Conservation (phyloP, 1,140 invertebrate species). For the Heliconius nattereri region DNA sequence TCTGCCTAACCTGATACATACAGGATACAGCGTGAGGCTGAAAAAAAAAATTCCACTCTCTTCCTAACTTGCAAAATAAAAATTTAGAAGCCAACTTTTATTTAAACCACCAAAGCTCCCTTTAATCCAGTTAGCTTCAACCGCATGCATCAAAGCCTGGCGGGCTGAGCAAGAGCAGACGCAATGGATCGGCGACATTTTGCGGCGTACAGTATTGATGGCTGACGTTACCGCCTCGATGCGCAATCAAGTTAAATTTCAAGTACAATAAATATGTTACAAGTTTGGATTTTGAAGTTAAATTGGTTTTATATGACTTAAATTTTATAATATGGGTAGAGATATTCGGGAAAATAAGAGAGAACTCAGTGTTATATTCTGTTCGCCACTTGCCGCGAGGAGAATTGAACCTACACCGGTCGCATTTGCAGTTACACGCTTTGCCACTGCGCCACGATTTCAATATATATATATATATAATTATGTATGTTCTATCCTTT, state of each 20-base stretch:
- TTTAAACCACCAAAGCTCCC: slow-evolving; percentile 15
- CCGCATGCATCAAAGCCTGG: slow-evolving; percentile 26
- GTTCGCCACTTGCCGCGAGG: too few species aligned
- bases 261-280: not conserved
- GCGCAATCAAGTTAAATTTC: not conserved
- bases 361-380: too few species aligned
- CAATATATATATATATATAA: too few species aligned
- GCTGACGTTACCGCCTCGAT: slow-evolving; percentile 16
- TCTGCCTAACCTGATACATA: too few species aligned
- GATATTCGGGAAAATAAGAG: too few species aligned
- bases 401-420: too few species aligned
- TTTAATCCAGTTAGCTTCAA: slow-evolving; percentile 18
- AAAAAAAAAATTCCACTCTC: too few species aligned
- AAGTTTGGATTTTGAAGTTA: not conserved
- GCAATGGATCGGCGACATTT: slow-evolving; percentile 33
- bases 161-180: slow-evolving; percentile 18
- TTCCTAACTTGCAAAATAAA: not conserved
- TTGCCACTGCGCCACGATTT: too few species aligned
- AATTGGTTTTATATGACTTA: too few species aligned
- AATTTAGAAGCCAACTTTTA: not conserved
- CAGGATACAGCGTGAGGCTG: too few species aligned
- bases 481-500: too few species aligned
- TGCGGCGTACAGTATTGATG: slow-evolving; percentile 34
- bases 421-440: too few species aligned
- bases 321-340: not conserved